Percentiles rank a stretch among this genome's conserved stretches.
Conservation (phyloP, 2,797 vertebrate genomes). For the Gallinago nigripennis region DNA sequence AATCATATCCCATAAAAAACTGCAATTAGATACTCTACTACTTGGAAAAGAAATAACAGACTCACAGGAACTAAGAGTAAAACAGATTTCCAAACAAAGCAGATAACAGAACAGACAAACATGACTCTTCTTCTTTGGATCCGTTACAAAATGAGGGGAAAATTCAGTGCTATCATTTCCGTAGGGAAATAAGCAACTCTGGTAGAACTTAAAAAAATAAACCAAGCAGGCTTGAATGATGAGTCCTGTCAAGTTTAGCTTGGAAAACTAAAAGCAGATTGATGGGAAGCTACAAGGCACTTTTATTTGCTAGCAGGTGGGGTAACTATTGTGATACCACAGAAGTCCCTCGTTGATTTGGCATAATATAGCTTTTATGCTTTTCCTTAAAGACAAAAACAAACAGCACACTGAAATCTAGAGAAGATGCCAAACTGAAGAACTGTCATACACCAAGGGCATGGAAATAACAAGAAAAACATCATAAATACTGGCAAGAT, state of each 20-base stretch:
- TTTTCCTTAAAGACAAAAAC: not conserved
- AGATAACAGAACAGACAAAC: not conserved
- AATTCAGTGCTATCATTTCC: not conserved
- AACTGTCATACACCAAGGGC: not conserved
- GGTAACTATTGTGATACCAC: not conserved
- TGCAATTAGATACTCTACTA: not conserved
- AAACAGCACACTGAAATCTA: not conserved
- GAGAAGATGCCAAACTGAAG: not conserved
- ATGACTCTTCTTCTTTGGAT: not conserved
- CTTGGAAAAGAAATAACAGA: not conserved
- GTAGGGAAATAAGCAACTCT: not conserved
- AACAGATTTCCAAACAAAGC: not conserved
- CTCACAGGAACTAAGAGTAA: not conserved
- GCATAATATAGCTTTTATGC: not conserved
- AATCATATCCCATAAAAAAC: not conserved
- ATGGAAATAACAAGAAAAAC: not conserved
- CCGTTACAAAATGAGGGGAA: not conserved
- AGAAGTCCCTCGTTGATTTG: not conserved
- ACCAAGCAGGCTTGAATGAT: not conserved
- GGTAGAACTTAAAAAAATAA: not conserved
- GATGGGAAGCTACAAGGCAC: not conserved
- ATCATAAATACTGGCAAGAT: not conserved
- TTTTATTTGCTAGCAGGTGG: not conserved
- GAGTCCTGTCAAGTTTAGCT: not conserved
- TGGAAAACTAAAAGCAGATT: slow-evolving; percentile 19